These are phyloP conservation scores for Eulithis prunata DNA, from an alignment of 2,888 invertebrate genomes.

Conservation along the genomic window DNA sequence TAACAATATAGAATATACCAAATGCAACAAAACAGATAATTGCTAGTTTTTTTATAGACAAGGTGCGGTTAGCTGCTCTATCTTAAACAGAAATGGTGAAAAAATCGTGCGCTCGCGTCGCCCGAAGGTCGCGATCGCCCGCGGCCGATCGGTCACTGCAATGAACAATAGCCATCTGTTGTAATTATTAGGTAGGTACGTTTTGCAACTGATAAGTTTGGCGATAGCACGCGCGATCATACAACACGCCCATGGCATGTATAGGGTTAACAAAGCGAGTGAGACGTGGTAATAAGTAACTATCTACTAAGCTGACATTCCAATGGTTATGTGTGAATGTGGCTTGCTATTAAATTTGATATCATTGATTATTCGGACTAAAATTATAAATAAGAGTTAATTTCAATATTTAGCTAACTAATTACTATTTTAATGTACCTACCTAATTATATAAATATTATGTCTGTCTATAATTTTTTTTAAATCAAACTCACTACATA, in stretches of 20 bases:
- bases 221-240: slow-evolving; percentile 63
- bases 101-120: slow-evolving; percentile 75
- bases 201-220: slow-evolving; percentile 72
- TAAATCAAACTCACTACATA: too few species aligned
- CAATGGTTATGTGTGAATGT: too few species aligned
- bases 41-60: too few species aligned
- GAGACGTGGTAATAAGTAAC: slow-evolving; percentile 16
- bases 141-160: slow-evolving; percentile 76
- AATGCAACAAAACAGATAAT: too few species aligned
- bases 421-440: too few species aligned
- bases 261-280: slow-evolving; percentile 19
- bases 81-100: slow-evolving; percentile 63
- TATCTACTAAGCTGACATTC: slow-evolving; percentile 15
- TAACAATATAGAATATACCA: too few species aligned
- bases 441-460: too few species aligned
- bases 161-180: slow-evolving; percentile 81
- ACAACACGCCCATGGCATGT: slow-evolving; percentile 44
- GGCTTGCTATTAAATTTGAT: too few species aligned
- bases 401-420: too few species aligned
- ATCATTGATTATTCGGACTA: too few species aligned
- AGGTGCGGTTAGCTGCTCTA: slow-evolving; percentile 50
- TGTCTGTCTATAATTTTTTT: too few species aligned
- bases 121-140: slow-evolving; percentile 71
- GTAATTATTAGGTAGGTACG: slow-evolving; percentile 76
- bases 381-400: too few species aligned